A percentile compares a stretch with the other conserved stretches of the same genome.
Conservation (phyloP, 2,113 vertebrate species). For the Platichthys stellatus region DNA sequence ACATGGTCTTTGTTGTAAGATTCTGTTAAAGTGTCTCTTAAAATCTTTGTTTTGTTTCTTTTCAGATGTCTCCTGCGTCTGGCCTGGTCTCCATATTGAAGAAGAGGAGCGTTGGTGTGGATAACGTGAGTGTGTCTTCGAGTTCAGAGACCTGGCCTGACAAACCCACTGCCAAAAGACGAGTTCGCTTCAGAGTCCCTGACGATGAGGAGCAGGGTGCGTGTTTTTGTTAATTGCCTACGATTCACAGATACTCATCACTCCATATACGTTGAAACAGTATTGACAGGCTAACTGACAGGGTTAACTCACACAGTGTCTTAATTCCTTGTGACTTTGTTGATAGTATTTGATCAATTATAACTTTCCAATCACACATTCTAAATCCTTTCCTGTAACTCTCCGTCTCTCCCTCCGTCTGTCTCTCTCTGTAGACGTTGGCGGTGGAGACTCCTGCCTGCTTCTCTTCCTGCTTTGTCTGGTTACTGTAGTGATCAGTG, state of each 20-base stretch:
- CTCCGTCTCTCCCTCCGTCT: not conserved
- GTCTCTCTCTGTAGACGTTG: slow-evolving; percentile 85
- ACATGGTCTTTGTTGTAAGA: slow-evolving; percentile 14
- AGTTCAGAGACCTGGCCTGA: slow-evolving; percentile 69
- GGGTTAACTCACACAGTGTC: too few relatives aligned
- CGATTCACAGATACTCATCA: not conserved
- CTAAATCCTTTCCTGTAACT: not conserved
- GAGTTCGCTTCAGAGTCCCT: slow-evolving; percentile 92
- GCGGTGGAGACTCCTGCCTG: slow-evolving; percentile 91
- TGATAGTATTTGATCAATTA: not conserved
- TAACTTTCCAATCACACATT: not conserved
- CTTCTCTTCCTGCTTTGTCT: slow-evolving; percentile 93
- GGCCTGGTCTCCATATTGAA: slow-evolving; percentile 96
- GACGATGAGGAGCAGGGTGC: slow-evolving; percentile 91
- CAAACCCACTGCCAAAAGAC: slow-evolving; percentile 85
- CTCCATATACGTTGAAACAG: not conserved
- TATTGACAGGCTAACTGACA: not conserved
- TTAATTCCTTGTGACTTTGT: not conserved
- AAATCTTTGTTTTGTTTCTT: not conserved
- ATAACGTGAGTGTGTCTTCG: slow-evolving; percentile 68
- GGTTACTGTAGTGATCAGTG: slow-evolving; percentile 94
- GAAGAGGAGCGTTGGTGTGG: slow-evolving; percentile 78
- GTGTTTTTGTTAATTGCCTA: slow-evolving; percentile 20
- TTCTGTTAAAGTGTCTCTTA: not conserved
- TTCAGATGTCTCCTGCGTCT: slow-evolving; percentile 86